Conservation (phyloP, 2,113 vertebrate species). For the Coreoperca whiteheadi region DNA sequence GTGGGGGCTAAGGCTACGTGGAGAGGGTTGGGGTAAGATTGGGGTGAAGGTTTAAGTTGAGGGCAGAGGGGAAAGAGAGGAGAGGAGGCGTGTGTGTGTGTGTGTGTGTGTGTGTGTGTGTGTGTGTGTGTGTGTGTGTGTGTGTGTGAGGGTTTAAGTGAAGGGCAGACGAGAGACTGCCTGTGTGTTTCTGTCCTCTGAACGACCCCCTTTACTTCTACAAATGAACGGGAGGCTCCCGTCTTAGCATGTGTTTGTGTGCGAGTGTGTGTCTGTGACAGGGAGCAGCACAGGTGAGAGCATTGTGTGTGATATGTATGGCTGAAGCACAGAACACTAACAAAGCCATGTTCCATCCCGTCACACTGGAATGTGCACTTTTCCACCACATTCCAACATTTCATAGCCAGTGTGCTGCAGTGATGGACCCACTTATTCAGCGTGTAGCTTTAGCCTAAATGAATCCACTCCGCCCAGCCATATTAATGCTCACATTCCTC, state of each 20-base stretch:
- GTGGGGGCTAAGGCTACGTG: constrained; percentile 66
- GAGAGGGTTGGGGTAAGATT: constrained; percentile 73
- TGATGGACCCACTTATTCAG: background rate
- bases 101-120: constrained; percentile 51
- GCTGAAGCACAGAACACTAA: background rate
- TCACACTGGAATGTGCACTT: background rate
- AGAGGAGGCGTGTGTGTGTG: constrained; percentile 55
- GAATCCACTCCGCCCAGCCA: too few relatives aligned
- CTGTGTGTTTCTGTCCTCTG: constrained; percentile 81
- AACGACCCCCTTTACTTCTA: constrained; percentile 71
- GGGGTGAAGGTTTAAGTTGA: constrained; percentile 84
- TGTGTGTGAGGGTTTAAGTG: constrained; percentile 69
- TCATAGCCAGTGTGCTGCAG: background rate
- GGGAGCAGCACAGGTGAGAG: constrained; percentile 19
- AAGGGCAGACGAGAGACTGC: constrained; percentile 75
- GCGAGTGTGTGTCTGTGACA: constrained; percentile 24
- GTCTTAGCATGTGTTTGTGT: constrained; percentile 34
- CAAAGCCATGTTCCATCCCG: background rate
- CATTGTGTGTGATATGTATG: background rate
- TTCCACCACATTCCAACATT: background rate
- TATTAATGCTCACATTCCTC: too few relatives aligned
- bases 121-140: constrained; percentile 48
- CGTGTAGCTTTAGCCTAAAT: too few relatives aligned
- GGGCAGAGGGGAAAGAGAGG: constrained; percentile 75
- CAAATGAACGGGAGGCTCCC: constrained; percentile 60